Base-by-base conservation (phyloP, 2,113 vertebrate species). In the Casuarius casuarius region DNA sequence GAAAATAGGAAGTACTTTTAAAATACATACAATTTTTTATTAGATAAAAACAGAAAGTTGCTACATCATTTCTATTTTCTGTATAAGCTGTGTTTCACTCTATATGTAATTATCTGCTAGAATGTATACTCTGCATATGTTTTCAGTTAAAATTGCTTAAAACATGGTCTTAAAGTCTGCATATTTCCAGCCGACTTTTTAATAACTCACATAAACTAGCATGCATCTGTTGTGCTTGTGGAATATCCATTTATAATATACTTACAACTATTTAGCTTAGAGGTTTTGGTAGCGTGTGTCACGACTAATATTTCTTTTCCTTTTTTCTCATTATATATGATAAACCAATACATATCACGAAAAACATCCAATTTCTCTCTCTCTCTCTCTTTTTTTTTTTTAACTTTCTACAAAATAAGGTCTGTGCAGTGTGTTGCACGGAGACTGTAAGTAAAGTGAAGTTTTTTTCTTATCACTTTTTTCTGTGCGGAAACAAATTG, bases 101-200 rank as follows among this genome's bases (percentile, higher is more conserved):
- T 44, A 33, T 26, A 40, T 62, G 62, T 71, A 81, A 95, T 94
- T 96, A 95, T 92, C 92, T 92, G 77, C 68, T 93, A 90, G 79
- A 96, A 78, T 72, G 85, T 12, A 25, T 84, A n/a, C 71, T 66
- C 87, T 87, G 77, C 95, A 95, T 92, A 58, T 97, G 96, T 23
- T 95, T 96, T 96, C 65, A 79, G 70, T 96, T 94, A 96, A 95
- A 82, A 95, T 96, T 96, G 95, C 92, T 96, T 96, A 95, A 95
- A 96, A 95, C 92, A 82, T 0, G 10, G 66, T 73, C 94, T 89
- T 95, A 84, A 89, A 96, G 96, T 84, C 95, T 97, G 92, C 96
- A 87, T 95, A 91, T 92, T 96, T 96, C 94, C 92, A 92, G 72
- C 68, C 52, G 80, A 86, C 79, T 61, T 76, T 79, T 95, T 95